Evolutionary conservation across 2,797 vertebrate genomes (phyloP).

Genomic region (Semaprochilodus insignis): DNA sequence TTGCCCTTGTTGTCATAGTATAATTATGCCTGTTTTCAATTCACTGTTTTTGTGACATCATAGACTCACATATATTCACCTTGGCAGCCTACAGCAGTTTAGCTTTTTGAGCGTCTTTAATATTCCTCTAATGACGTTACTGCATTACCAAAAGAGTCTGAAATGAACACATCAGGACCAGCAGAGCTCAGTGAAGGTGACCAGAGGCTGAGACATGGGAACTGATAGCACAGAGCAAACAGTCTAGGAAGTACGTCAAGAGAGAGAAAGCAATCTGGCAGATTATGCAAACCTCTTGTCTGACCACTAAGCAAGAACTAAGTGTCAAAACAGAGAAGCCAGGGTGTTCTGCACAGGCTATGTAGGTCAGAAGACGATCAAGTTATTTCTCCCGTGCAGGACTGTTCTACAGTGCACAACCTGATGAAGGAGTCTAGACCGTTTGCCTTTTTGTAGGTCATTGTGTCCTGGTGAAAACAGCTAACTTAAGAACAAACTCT

Average conservation of each 20-base stretch:
- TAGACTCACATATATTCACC: too few species aligned
- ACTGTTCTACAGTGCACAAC: not conserved
- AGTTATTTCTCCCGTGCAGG: slow-evolving; percentile 3
- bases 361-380: slow-evolving; percentile 21
- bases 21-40: too few species aligned
- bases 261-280: slow-evolving; percentile 35
- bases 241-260: slow-evolving; percentile 38
- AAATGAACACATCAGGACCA: not conserved
- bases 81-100: too few species aligned
- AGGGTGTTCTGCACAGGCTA: slow-evolving; percentile 11
- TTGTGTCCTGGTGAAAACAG: not conserved
- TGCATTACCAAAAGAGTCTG: not conserved
- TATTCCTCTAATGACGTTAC: not conserved
- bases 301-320: slow-evolving; percentile 27
- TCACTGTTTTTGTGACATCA: too few species aligned
- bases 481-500: not conserved
- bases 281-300: slow-evolving; percentile 44
- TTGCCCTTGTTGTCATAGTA: too few species aligned
- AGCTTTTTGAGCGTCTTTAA: too few species aligned
- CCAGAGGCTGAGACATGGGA: slow-evolving; percentile 27
- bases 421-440: not conserved
- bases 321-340: slow-evolving; percentile 38
- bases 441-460: not conserved
- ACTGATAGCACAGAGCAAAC: slow-evolving; percentile 31
- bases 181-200: not conserved